A percentile compares a stretch with the other conserved stretches of the same genome.
Evolutionary conservation across 2,888 invertebrate species (phyloP).

Genomic region (Melieria omissa): DNA sequence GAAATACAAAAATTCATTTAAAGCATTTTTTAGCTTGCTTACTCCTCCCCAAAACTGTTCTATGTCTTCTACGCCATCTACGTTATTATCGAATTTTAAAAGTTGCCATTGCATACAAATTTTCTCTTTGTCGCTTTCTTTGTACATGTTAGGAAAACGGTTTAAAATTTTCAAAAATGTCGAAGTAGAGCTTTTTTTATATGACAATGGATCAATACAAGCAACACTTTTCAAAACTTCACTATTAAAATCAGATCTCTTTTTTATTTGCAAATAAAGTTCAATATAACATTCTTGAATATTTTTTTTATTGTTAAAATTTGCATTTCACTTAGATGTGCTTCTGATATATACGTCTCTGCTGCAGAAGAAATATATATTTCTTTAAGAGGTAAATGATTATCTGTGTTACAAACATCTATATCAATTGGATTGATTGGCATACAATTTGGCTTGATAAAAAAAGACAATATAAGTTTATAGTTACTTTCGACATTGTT

Average conservation of each 20-base stretch:
- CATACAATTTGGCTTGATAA: too few relatives aligned
- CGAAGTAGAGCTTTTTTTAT: neutral
- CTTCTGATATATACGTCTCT: neutral
- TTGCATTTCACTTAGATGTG: neutral
- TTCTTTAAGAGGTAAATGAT: neutral
- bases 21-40: neutral
- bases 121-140: neutral
- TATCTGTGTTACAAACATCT: neutral
- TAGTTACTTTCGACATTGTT: neutral
- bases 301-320: neutral
- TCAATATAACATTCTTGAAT: neutral
- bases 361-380: neutral
- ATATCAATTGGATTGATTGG: neutral
- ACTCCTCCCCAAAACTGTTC: neutral
- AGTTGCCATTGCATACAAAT: slow-evolving; percentile 2
- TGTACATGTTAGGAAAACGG: neutral
- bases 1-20: neutral
- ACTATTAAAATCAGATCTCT: neutral
- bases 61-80: neutral
- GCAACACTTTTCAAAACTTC: neutral
- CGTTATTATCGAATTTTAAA: neutral
- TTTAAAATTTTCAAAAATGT: neutral
- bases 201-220: neutral
- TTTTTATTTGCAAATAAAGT: neutral
- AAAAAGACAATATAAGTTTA: too few relatives aligned